Base-by-base conservation (phyloP, 2,113 vertebrate species). In the Lepus americanus region DNA sequence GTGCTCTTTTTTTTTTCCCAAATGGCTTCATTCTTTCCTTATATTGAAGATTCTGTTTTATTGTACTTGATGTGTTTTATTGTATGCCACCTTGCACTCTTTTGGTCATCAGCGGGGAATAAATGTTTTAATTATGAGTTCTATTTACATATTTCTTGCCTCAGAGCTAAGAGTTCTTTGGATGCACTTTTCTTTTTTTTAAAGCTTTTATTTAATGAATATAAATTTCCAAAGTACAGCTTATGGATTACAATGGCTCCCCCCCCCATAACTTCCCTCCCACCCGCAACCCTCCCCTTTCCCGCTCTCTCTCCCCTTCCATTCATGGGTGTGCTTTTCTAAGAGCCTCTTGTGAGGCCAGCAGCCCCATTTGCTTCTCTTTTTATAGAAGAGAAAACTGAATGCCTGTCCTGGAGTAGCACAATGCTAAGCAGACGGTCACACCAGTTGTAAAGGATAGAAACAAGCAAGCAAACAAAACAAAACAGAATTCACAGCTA, bases 391-490 rank as follows among this genome's bases (percentile, higher is more conserved):
- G 6, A 88, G 7, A 33, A 80, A 39, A 7, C 11, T 44, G 27
- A n/a, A 72, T 7, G 23, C 11, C 16, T 29, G 49, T 55, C 64
- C n/a, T 12, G 16, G 4, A 90, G 5, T 7, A 27, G 11, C 5
- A 31, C 53, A 33, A 23, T 27, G 61, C 22, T 67, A 23, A 78
- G 14, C 9, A 53, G 29, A 33, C 61, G 6, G 14, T 67, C 39
- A 14, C 6, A 31, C 29, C 25, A 6, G 19, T 3, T 82, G 36
- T 9, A 74, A 39, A 95, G 64, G 17, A 5, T 9, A 53, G 82
- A 91, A 78, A 70, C 12, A 90, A 87, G 61, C 31, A 70, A 87
- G 86, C 31, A 74, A 70, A 80, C 51, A 53, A 74, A 79, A 89
- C 90, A 69, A 55, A 55, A 66, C 73, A 61, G 27, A 61, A 82